Evolutionary conservation across 2,113 vertebrate genomes (phyloP).

Genomic region (Apaloderma vittatum): DNA sequence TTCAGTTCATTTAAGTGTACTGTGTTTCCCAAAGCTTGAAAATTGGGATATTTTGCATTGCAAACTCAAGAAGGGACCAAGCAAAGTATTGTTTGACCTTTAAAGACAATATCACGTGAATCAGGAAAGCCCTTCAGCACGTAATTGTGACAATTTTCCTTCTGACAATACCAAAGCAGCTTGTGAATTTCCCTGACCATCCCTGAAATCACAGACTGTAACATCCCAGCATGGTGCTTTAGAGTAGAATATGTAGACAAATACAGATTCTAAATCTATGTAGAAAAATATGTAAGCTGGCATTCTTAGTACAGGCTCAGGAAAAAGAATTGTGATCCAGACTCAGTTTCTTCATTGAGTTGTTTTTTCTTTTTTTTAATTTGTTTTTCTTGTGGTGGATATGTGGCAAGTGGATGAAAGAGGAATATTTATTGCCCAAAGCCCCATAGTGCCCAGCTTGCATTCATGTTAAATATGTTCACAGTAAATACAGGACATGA

Average conservation of each 20-base stretch:
- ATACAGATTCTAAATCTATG: background rate
- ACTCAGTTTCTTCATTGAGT: background rate
- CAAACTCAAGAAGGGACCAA: background rate
- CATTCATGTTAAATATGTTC: background rate
- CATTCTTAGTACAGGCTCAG: background rate
- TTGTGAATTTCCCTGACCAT: background rate
- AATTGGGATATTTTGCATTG: conserved; percentile 15
- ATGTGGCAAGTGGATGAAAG: background rate
- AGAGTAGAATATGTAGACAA: background rate
- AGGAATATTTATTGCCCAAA: background rate
- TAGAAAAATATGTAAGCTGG: background rate
- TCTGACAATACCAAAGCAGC: background rate
- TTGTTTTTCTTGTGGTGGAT: background rate
- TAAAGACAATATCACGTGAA: background rate
- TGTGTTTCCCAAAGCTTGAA: conserved; percentile 12
- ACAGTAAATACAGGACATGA: background rate
- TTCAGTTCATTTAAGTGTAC: conserved; percentile 33
- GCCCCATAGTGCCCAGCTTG: background rate
- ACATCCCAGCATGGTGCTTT: background rate
- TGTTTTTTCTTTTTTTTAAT: background rate
- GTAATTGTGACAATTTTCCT: background rate
- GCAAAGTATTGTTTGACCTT: background rate
- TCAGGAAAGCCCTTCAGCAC: background rate
- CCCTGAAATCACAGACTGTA: background rate
- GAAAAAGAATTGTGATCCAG: background rate